These are phyloP conservation scores for Helarctos malayanus DNA, from an alignment of 2,797 vertebrate species.

Conservation along the genomic window DNA sequence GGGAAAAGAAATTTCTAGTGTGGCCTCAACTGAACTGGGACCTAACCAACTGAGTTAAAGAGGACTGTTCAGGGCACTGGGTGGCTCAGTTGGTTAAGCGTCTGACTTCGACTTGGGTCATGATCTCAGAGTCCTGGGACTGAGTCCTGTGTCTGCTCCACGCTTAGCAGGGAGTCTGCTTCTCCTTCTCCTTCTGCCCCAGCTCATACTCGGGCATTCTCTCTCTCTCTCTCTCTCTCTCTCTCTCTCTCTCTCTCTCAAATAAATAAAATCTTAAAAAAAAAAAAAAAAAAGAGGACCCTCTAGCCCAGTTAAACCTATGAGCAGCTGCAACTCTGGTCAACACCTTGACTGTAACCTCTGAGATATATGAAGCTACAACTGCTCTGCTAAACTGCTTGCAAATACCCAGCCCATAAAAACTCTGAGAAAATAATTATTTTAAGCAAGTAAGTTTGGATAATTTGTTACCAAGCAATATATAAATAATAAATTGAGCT, in stretches of 20 bases:
- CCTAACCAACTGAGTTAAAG: background rate
- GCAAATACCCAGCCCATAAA: background rate
- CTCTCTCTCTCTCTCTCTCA: too few relatives aligned
- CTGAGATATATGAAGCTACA: background rate
- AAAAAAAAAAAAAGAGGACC: background rate
- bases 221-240: too few relatives aligned
- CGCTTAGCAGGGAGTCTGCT: too few relatives aligned
- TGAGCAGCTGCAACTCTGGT: background rate
- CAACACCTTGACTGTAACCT: background rate
- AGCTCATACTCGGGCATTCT: too few relatives aligned
- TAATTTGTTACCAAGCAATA: background rate
- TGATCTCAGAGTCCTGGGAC: too few relatives aligned
- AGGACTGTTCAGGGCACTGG: background rate
- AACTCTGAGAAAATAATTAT: background rate
- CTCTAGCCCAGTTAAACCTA: background rate
- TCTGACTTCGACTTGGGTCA: too few relatives aligned
- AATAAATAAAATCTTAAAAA: too few relatives aligned
- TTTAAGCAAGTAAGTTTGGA: background rate
- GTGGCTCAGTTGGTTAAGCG: too few relatives aligned
- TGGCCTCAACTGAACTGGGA: background rate
- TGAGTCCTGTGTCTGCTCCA: too few relatives aligned
- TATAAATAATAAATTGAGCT: background rate
- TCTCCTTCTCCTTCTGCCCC: background rate
- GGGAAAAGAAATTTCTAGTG: background rate
- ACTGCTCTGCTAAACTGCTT: background rate